Evolutionary conservation across 2,113 vertebrate genomes (phyloP).

Genomic region (Grus americana): DNA sequence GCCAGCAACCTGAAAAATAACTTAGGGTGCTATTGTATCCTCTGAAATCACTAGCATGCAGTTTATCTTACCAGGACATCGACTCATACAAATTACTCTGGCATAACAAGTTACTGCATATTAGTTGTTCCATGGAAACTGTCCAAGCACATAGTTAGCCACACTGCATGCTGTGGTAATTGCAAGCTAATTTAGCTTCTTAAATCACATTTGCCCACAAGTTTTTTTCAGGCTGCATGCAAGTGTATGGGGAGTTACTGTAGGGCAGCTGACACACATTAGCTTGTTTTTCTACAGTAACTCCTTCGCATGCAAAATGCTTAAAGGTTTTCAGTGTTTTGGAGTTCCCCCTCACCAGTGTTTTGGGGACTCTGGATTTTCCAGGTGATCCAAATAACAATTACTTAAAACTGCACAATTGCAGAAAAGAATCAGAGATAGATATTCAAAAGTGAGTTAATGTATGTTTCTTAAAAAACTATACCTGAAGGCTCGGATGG

Average conservation of each 20-base stretch:
- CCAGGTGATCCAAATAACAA: neutral
- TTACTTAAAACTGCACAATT: neutral
- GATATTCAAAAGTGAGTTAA: neutral
- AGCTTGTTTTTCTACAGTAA: neutral
- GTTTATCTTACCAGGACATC: neutral
- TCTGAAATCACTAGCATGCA: neutral
- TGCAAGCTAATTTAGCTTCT: conserved; percentile 6
- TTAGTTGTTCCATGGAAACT: neutral
- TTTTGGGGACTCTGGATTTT: neutral
- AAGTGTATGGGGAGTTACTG: neutral
- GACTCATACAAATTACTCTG: neutral
- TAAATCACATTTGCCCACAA: conserved; percentile 20
- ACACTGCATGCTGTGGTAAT: neutral
- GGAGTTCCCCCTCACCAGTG: neutral
- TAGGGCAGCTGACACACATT: neutral
- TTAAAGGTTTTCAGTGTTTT: neutral
- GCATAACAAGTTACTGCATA: neutral
- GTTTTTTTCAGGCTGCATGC: neutral
- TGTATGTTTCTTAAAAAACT: neutral
- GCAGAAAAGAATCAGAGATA: neutral
- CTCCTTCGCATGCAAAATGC: neutral
- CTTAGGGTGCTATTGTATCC: neutral
- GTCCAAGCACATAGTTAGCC: neutral
- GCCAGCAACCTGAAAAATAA: neutral
- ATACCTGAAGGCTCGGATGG: conserved; percentile 96